These are phyloP conservation scores for Ptyas mucosa DNA, from an alignment of 2,113 vertebrate species.

Conservation along the genomic window DNA sequence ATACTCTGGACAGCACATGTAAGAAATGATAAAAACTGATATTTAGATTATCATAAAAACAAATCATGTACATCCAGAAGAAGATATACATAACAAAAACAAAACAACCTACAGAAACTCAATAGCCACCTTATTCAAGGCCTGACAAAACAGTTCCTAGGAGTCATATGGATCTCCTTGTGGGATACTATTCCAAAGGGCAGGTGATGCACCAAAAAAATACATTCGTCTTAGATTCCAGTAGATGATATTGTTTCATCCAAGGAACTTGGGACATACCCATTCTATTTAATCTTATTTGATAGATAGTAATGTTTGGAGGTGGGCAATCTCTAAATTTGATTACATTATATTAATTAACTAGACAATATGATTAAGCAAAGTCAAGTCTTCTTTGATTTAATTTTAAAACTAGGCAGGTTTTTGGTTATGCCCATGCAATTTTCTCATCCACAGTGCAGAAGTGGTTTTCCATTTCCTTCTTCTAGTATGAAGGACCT, in stretches of 20 bases:
- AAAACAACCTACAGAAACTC: not conserved
- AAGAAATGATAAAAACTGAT: not conserved
- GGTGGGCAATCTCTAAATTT: not conserved
- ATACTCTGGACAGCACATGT: not conserved
- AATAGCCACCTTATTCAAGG: not conserved
- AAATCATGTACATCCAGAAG: not conserved
- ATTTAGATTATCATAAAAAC: not conserved
- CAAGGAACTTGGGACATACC: not conserved
- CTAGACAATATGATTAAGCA: not conserved
- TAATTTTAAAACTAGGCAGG: not conserved
- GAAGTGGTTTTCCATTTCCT: not conserved
- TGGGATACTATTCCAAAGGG: not conserved
- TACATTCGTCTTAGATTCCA: not conserved
- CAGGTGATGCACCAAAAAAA: not conserved
- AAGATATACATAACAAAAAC: not conserved
- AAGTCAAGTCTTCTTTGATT: not conserved
- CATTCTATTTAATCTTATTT: not conserved
- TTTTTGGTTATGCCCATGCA: not conserved
- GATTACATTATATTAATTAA: not conserved
- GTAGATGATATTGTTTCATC: not conserved
- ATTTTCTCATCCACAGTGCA: not conserved
- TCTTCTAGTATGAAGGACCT: not conserved
- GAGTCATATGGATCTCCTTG: not conserved
- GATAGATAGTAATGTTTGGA: not conserved
- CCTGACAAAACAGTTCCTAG: not conserved